These are phyloP conservation scores for Byasa hedistus DNA, from an alignment of 2,888 invertebrate species.

Conservation along the genomic window DNA sequence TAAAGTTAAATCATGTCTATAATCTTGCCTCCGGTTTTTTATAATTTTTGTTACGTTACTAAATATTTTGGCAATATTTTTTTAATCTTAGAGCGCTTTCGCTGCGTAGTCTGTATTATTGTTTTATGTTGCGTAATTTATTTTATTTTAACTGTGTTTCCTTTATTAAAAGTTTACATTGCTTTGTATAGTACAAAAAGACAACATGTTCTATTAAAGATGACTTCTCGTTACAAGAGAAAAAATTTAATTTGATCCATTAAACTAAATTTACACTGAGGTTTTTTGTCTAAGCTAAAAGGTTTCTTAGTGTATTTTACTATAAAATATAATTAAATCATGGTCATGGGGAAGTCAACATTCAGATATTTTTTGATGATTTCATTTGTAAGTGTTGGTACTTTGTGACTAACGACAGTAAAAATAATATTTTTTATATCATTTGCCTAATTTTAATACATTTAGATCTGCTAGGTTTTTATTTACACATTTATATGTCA, in stretches of 20 bases:
- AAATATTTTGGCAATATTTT: slow-evolving; percentile 18
- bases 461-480: slow-evolving; percentile 71
- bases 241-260: background rate
- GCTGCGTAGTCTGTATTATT: slow-evolving; percentile 30
- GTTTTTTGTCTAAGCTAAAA: too few species aligned
- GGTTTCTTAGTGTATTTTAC: background rate
- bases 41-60: slow-evolving; percentile 43
- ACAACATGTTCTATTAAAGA: slow-evolving; percentile 26
- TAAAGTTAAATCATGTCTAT: slow-evolving; percentile 53
- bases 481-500: slow-evolving; percentile 4
- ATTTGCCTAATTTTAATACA: slow-evolving; percentile 30
- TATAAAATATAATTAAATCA: background rate
- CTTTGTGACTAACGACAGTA: background rate
- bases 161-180: slow-evolving; percentile 57
- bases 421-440: background rate
- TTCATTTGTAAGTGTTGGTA: background rate
- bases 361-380: background rate
- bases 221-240: background rate
- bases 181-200: slow-evolving; percentile 59
- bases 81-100: slow-evolving; percentile 28
- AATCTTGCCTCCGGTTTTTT: slow-evolving; percentile 64
- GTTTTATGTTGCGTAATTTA: slow-evolving; percentile 75
- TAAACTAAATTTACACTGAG: background rate
- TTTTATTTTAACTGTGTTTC: slow-evolving; percentile 67
- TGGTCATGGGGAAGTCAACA: background rate